Evolutionary conservation across 2,113 vertebrate species (phyloP), one percentile per base, ranked within the genome.

Genomic region (Myiopsitta monachus): DNA sequence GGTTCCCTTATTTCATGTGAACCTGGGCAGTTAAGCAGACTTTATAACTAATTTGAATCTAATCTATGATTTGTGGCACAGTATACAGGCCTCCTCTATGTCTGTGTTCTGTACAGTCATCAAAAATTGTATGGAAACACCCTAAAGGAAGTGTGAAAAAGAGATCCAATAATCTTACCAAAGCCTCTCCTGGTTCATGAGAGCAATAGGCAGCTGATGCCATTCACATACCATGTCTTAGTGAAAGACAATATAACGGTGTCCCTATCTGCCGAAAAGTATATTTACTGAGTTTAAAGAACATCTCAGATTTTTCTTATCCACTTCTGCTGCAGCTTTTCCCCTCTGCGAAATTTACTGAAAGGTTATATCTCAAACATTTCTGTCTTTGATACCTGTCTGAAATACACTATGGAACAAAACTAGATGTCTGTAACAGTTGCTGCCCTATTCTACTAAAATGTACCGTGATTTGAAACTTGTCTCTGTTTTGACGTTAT

Each of bases 141-240:
- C 1, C 2, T 69, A 26, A 51, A 77, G 33, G 14, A 73, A 28
- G 2, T 12, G 3, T 39, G 14, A 36, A 43, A 23, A 14, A 49
- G 87, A 87, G 49, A 8, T 7, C 6, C 6, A 38, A 4, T 31
- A 70, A 72, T 54, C 10, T 46, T 9, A 38, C 30, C 16, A 27
- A 5, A 74, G 4, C 6, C 9, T 74, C 6, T 67, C 6, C 19
- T 26, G 7, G 26, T 59, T 54, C 55, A 22, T 41, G 9, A 52
- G 7, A n/a, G 7, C 21, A 79, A 27, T 7, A 46, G 31, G 10
- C 16, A 85, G 13, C 5, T 55, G 49, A 26, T 33, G 12, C 2
- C 0, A 1, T 49, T 69, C 33, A 62, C 1, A 10, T 52, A 15
- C 1, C 1, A 1, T 5, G 7, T 39, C 23, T 36, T 23, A 30